Conservation (phyloP, 2,888 invertebrate genomes). For the Linnaemya vulpina region DNA sequence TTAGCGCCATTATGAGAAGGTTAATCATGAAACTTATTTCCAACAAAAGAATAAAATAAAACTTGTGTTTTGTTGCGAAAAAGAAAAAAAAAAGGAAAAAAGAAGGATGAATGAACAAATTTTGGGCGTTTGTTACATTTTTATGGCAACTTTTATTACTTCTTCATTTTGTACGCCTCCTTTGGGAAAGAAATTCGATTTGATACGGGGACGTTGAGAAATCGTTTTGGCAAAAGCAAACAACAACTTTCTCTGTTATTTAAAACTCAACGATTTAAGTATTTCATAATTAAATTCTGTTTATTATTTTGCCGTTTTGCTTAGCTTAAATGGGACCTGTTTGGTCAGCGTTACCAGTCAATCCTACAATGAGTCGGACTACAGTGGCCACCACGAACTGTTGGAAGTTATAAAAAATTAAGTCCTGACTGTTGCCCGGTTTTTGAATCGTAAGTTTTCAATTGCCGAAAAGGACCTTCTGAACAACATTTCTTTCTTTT, state of each 20-base stretch:
- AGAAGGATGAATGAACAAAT: conserved; percentile 72
- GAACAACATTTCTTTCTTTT: too few relatives aligned
- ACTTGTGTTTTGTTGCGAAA: conserved; percentile 11
- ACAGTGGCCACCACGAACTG: too few relatives aligned
- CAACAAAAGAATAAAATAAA: conserved; percentile 51
- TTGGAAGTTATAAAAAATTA: too few relatives aligned
- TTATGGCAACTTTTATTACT: conserved; percentile 67
- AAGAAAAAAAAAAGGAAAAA: conserved; percentile 33
- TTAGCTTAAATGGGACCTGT: too few relatives aligned
- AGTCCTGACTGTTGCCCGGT: too few relatives aligned
- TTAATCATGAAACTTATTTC: conserved; percentile 75
- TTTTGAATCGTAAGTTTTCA: too few relatives aligned
- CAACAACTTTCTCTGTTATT: conserved; percentile 26
- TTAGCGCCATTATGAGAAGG: conserved; percentile 76
- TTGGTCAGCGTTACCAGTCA: too few relatives aligned
- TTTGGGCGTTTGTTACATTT: conserved; percentile 76
- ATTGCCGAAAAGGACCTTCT: too few relatives aligned
- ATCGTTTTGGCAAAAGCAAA: conserved; percentile 1
- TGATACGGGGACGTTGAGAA: conserved; percentile 39
- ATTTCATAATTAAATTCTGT: conserved; percentile 4
- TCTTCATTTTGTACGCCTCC: conserved; percentile 57
- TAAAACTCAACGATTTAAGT: conserved; percentile 18
- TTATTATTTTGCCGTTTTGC: neutral
- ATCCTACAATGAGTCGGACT: too few relatives aligned
- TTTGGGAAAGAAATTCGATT: conserved; percentile 8